Base-by-base conservation (phyloP, 2,888 invertebrate genomes). In the Eretmocerus hayati region DNA sequence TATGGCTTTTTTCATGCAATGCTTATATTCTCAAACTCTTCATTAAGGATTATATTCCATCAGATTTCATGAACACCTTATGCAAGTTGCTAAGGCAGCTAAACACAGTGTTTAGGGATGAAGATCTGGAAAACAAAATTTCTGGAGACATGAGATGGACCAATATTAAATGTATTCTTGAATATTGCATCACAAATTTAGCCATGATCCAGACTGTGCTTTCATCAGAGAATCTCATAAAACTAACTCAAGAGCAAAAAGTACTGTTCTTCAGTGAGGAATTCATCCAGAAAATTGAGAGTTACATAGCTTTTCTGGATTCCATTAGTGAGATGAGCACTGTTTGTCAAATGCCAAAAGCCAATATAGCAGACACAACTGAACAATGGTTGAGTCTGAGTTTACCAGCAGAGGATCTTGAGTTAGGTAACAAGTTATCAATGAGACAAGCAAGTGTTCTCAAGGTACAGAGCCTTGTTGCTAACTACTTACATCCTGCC, bases 1-100 rank as follows among this genome's bases (percentile, higher is more conserved):
- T 50, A 6, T 53, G 53, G 53, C 50, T 50, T 22, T 51, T 53
- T 19, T 35, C 50, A 22, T 53, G 53, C 13, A 53, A 50, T 37
- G 31, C 33, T 9, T 46, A 53, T 33, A 32, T 48, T 13, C 16
- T 50, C 2, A 53, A 50, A 37, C 21, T 50, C 18, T 8, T 53
- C 9, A 51, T 32, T 22, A 53, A 53, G 36, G 53, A 53, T 9
- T 48, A 40, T 19, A 42, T 50, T 19, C 35, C 46, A 6, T 49
- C 47, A 50, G 50, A 53, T 37, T 43, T 48, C 18, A 48, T 53
- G 46, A 48, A 45, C 30, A 50, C 46, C 23, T 18, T 51, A n/a
- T 53, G 48, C n/a, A 53, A 48, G 35, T 42, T 50, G 33, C 44
- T 53, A 20, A 50, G 48, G 23, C 50, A 53, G n/a, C 15, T 48